phyloP scores from a whole-genome alignment of 2,797 vertebrate genomes.

The Salmo trutta region DNA sequence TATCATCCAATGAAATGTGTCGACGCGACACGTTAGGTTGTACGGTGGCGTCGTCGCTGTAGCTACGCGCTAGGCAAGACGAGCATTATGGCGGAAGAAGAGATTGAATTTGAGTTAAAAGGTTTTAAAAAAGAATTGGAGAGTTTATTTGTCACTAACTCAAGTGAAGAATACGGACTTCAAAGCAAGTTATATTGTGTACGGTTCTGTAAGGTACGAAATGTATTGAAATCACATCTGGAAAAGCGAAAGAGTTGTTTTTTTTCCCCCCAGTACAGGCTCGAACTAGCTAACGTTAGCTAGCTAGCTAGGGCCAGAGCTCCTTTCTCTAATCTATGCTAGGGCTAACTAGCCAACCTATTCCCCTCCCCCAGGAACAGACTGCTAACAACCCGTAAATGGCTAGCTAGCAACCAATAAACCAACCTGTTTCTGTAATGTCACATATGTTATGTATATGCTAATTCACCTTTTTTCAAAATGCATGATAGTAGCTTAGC shows the following conservation, averaged over 20 bases:
- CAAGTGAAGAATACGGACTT: constrained; percentile 61
- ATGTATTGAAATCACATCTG: not conserved
- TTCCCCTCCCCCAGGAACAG: constrained; percentile 75
- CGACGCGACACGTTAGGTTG: not conserved
- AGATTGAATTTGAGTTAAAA: constrained; percentile 85
- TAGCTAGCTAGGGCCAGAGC: not conserved
- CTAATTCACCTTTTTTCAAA: not conserved
- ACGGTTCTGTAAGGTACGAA: constrained; percentile 89
- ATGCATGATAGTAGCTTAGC: not conserved
- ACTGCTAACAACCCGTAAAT: constrained; percentile 3
- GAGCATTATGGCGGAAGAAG: constrained; percentile 97
- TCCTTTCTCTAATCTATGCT: too few relatives aligned
- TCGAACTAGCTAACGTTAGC: constrained; percentile 35
- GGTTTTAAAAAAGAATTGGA: constrained; percentile 84
- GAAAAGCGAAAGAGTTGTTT: not conserved
- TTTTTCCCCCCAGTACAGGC: not conserved
- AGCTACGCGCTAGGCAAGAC: constrained; percentile 89
- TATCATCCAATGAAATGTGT: constrained; percentile 24
- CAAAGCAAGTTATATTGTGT: constrained; percentile 84
- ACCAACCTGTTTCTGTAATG: not conserved
- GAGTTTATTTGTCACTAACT: constrained; percentile 70
- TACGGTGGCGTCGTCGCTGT: constrained; percentile 30
- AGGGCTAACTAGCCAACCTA: constrained; percentile 5
- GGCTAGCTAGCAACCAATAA: constrained; percentile 32
- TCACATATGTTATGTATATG: not conserved